These are phyloP conservation scores for Nixonia krombeini DNA, from an alignment of 1,140 invertebrate species.

Conservation along the genomic window DNA sequence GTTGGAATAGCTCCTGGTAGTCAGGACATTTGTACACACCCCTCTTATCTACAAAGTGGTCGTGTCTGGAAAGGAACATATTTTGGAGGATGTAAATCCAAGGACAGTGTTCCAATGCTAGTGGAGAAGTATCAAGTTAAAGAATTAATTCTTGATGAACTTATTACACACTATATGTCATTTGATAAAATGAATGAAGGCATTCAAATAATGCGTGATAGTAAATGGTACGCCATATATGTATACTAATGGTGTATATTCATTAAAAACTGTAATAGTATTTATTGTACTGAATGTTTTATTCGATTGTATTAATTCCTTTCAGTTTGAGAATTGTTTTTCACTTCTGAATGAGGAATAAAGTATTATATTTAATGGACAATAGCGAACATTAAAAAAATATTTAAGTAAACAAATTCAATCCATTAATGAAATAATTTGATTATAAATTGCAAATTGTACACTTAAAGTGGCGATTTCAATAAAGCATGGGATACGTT, in stretches of 20 bases:
- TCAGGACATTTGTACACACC: constrained; percentile 95
- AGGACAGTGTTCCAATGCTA: constrained; percentile 93
- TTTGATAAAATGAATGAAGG: constrained; percentile 93
- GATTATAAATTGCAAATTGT: too few species aligned
- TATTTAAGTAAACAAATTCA: too few species aligned
- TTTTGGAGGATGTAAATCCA: constrained; percentile 96
- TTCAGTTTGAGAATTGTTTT: too few species aligned
- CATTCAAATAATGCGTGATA: constrained; percentile 90
- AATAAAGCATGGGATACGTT: constrained; percentile 22
- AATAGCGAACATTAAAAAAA: too few species aligned
- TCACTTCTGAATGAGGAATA: too few species aligned
- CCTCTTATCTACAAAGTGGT: constrained; percentile 96
- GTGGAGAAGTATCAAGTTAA: constrained; percentile 92
- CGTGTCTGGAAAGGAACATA: constrained; percentile 95
- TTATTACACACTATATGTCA: constrained; percentile 88
- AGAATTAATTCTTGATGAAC: constrained; percentile 93
- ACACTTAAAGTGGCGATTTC: too few species aligned
- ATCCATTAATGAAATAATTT: too few species aligned
- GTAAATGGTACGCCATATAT: not conserved
- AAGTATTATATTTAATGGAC: too few species aligned
- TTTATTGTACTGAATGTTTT: too few species aligned
- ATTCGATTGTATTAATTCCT: too few species aligned
- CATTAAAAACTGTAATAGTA: too few species aligned
- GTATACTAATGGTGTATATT: too few species aligned
- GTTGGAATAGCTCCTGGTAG: constrained; percentile 95